A percentile compares a stretch with the other conserved stretches of the same genome.
Evolutionary conservation across 1,140 invertebrate species (phyloP).

Genomic region (Cylas formicarius): DNA sequence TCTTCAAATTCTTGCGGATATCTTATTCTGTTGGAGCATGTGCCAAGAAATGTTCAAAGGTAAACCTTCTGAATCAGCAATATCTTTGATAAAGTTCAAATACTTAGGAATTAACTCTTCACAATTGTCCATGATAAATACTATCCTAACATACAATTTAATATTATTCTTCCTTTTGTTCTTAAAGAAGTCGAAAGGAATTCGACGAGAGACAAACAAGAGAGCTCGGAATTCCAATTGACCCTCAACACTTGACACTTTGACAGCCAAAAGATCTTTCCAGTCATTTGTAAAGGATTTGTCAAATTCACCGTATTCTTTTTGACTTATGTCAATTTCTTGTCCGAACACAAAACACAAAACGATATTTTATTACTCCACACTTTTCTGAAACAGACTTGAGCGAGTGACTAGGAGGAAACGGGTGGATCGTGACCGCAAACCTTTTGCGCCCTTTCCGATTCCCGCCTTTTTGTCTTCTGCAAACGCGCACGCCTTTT

Average conservation of each 20-base stretch:
- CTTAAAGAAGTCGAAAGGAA: slow-evolving; percentile 97
- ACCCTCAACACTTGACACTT: slow-evolving; percentile 98
- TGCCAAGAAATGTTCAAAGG: slow-evolving; percentile 98
- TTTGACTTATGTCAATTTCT: slow-evolving; percentile 93
- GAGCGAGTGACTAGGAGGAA: no score
- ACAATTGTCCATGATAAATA: slow-evolving; percentile 99
- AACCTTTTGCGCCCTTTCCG: no score
- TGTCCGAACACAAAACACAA: no score
- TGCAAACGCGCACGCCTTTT: no score
- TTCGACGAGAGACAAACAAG: slow-evolving; percentile 88
- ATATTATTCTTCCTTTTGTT: slow-evolving; percentile 98
- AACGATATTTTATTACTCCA: no score
- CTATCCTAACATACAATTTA: slow-evolving; percentile 92
- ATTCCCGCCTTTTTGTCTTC: no score
- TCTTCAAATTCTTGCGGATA: slow-evolving; percentile 97
- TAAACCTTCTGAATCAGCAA: slow-evolving; percentile 96
- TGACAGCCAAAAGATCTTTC: slow-evolving; percentile 98
- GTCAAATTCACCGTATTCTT: slow-evolving; percentile 99
- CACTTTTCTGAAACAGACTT: no score
- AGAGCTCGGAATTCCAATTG: slow-evolving; percentile 96
- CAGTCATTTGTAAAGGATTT: slow-evolving; percentile 97
- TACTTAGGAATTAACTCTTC: slow-evolving; percentile 98
- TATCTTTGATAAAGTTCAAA: slow-evolving; percentile 93
- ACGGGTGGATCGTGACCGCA: no score
- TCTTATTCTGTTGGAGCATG: slow-evolving; percentile 98